Conservation (phyloP, 2,797 vertebrate species). For the Gymnoscopelus braueri region DNA sequence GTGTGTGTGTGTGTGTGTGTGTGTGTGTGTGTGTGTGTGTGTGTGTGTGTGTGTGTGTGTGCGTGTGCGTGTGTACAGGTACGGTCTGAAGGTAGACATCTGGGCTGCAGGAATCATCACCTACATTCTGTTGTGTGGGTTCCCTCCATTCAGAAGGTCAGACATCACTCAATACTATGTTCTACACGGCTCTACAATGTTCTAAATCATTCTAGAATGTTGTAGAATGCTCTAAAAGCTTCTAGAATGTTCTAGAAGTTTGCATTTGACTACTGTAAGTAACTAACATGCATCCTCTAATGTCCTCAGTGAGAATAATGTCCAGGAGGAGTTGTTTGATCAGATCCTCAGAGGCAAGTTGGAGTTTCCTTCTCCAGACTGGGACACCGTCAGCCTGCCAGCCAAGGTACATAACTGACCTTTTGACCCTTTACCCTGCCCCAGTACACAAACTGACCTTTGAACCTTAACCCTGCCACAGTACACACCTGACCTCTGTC, state of each 20-base stretch:
- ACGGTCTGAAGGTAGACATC: constrained; percentile 97
- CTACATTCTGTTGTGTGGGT: constrained; percentile 96
- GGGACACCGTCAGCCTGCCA: constrained; percentile 92
- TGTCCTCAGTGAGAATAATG: constrained; percentile 89
- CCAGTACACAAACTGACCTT: no score
- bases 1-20: neutral
- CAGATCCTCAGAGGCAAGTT: constrained; percentile 95
- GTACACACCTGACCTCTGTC: no score
- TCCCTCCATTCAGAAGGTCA: constrained; percentile 95
- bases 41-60: constrained; percentile 4
- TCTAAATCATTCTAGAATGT: no score
- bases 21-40: neutral
- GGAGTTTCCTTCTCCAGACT: constrained; percentile 97
- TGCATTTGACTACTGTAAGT: no score
- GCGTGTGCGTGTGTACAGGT: constrained; percentile 75
- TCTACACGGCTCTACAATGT: no score
- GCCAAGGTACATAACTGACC: constrained; percentile 85
- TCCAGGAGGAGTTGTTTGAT: constrained; percentile 97
- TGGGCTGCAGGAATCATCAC: constrained; percentile 98
- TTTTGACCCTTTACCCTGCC: no score
- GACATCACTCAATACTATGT: neutral
- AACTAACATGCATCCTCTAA: neutral
- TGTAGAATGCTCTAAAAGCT: no score
- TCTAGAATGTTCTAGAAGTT: no score
- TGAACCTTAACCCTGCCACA: no score